A percentile compares a stretch with the other conserved stretches of the same genome.
Conservation (phyloP, 2,888 invertebrate species). For the Ochropleura plecta region DNA sequence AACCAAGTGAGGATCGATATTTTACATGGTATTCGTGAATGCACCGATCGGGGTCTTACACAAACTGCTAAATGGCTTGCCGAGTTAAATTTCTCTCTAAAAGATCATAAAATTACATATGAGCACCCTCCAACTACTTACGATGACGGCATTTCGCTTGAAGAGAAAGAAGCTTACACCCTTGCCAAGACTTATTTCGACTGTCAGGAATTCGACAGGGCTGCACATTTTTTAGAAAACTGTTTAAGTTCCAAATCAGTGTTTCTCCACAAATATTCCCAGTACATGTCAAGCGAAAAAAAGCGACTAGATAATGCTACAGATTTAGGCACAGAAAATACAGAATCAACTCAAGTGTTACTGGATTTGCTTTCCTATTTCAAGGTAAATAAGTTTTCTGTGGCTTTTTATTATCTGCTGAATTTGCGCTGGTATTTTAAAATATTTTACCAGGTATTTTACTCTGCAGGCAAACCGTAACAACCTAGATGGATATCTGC, state of each 20-base stretch:
- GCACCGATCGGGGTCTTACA: constrained; percentile 94
- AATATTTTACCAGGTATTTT: constrained; percentile 17
- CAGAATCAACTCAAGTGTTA: constrained; percentile 85
- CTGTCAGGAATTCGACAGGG: constrained; percentile 96
- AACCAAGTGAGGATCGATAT: constrained; percentile 86
- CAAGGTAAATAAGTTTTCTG: constrained; percentile 75
- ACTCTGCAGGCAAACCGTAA: constrained; percentile 89
- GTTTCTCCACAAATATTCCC: constrained; percentile 96
- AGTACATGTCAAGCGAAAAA: constrained; percentile 97
- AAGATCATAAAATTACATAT: constrained; percentile 91
- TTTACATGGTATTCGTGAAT: constrained; percentile 90
- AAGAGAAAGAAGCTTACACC: constrained; percentile 93
- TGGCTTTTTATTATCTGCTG: neutral
- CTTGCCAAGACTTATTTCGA: constrained; percentile 97
- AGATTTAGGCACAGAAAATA: constrained; percentile 82
- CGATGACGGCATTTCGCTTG: constrained; percentile 86
- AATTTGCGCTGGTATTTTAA: neutral
- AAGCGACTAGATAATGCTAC: constrained; percentile 94
- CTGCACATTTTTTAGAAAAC: constrained; percentile 94
- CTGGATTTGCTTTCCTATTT: constrained; percentile 86
- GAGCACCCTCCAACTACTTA: constrained; percentile 85
- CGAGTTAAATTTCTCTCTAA: constrained; percentile 95
- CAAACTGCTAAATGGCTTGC: constrained; percentile 97
- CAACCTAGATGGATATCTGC: constrained; percentile 95
- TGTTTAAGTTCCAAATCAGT: constrained; percentile 93